Evolutionary conservation across 2,888 invertebrate species (phyloP).

Genomic region (Cantharis flavilabris): DNA sequence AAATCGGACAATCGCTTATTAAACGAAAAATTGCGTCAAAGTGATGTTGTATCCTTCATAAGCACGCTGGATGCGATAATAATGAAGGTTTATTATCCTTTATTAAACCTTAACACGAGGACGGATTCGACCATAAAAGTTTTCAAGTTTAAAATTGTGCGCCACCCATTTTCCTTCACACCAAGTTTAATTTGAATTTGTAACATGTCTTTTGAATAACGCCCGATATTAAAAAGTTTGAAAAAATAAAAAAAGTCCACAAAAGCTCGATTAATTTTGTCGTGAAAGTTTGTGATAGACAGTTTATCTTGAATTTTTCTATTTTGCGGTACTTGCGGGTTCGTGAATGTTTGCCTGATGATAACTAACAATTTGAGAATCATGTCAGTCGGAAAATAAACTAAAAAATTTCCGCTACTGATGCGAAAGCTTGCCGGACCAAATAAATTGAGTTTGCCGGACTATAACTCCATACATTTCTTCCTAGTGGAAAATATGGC

Average conservation of each 20-base stretch:
- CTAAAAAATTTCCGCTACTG: neutral
- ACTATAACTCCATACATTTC: neutral
- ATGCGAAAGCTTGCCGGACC: neutral
- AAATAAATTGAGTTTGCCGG: neutral
- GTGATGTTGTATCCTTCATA: neutral
- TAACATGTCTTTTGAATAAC: neutral
- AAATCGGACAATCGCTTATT: neutral
- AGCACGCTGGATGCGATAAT: conserved; percentile 5
- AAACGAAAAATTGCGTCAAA: neutral
- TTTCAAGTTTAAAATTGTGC: conserved; percentile 15
- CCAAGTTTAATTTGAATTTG: neutral
- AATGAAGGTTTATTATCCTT: conserved; percentile 12
- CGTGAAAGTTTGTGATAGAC: neutral
- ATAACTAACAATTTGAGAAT: neutral
- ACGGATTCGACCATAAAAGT: conserved; percentile 18
- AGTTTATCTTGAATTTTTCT: neutral
- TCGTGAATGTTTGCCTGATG: neutral
- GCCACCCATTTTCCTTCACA: conserved; percentile 1
- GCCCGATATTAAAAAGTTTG: neutral
- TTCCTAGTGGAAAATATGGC: neutral
- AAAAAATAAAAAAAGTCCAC: neutral
- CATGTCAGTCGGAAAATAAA: neutral
- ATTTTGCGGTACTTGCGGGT: neutral
- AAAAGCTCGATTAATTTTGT: neutral
- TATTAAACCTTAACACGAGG: conserved; percentile 18